A percentile compares a stretch with the other conserved stretches of the same genome.
Conservation (phyloP, 2,888 invertebrate genomes). For the Agrochola litura region DNA sequence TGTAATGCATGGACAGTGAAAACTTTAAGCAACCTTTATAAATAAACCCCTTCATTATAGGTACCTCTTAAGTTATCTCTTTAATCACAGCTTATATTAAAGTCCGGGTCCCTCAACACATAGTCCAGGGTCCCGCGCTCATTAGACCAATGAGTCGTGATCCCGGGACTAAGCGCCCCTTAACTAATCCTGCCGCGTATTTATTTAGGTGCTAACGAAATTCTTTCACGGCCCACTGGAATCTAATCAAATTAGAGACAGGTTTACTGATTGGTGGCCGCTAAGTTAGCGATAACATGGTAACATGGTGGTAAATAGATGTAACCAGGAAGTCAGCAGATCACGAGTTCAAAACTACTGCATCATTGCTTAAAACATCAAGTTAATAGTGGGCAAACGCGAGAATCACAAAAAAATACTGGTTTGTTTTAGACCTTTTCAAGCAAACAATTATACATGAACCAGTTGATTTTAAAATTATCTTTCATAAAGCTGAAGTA, state of each 20-base stretch:
- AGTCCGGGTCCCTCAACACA: conserved; percentile 1
- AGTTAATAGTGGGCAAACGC: too few species aligned
- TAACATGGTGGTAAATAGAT: not conserved
- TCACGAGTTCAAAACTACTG: too few species aligned
- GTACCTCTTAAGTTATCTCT: too few species aligned
- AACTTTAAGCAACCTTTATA: not conserved
- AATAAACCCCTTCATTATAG: not conserved
- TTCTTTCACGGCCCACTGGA: conserved; percentile 61
- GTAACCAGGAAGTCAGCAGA: not conserved
- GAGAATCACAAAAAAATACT: too few species aligned
- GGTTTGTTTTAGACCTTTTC: too few species aligned
- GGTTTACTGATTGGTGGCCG: conserved; percentile 53
- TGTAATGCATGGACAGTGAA: too few species aligned
- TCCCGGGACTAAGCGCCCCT: conserved; percentile 28
- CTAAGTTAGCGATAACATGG: conserved; percentile 7
- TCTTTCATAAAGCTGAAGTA: too few species aligned
- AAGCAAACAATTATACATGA: not conserved
- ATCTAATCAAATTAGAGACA: conserved; percentile 67
- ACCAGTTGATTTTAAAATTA: not conserved
- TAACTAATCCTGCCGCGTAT: conserved; percentile 52
- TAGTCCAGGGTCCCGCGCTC: not conserved
- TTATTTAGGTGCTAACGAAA: conserved; percentile 65
- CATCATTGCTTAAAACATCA: too few species aligned
- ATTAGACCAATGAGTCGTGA: conserved; percentile 26
- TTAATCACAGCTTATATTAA: conserved; percentile 17